Percentiles rank a stretch among this genome's conserved stretches.
Conservation (phyloP, 2,888 invertebrate genomes). For the Plemyria rubiginata region DNA sequence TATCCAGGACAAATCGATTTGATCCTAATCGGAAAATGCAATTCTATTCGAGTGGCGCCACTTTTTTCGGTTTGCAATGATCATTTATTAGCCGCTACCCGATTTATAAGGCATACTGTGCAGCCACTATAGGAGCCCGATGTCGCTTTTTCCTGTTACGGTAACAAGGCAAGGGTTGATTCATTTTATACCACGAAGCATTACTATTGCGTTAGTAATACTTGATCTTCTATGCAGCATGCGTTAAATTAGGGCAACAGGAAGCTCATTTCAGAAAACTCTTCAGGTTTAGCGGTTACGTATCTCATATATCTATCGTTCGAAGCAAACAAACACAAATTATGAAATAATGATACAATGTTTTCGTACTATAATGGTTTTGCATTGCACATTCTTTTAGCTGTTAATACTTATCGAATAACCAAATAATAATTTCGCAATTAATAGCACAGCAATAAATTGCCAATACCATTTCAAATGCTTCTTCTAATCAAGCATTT, state of each 20-base stretch:
- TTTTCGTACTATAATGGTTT: not conserved
- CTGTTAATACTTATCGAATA: conserved; percentile 2
- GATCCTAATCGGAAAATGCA: conserved; percentile 22
- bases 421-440: conserved; percentile 29
- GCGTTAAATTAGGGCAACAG: not conserved
- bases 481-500: conserved; percentile 37
- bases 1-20: conserved; percentile 6
- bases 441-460: conserved; percentile 36
- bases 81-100: conserved; percentile 9
- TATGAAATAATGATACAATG: not conserved
- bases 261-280: not conserved
- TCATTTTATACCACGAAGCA: conserved; percentile 58
- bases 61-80: conserved; percentile 26
- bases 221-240: conserved; percentile 7
- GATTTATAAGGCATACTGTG: conserved; percentile 33
- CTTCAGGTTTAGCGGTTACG: not conserved
- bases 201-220: conserved; percentile 46
- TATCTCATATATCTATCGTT: not conserved
- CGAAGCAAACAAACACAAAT: not conserved
- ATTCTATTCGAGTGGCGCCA: conserved; percentile 35
- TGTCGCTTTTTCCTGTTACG: conserved; percentile 65
- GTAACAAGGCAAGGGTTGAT: conserved; percentile 63
- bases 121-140: conserved; percentile 45
- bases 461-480: conserved; percentile 36
- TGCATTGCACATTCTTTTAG: conserved; percentile 2